Evolutionary conservation across 1,140 invertebrate genomes (phyloP).

Genomic region (Danaus melanippus): DNA sequence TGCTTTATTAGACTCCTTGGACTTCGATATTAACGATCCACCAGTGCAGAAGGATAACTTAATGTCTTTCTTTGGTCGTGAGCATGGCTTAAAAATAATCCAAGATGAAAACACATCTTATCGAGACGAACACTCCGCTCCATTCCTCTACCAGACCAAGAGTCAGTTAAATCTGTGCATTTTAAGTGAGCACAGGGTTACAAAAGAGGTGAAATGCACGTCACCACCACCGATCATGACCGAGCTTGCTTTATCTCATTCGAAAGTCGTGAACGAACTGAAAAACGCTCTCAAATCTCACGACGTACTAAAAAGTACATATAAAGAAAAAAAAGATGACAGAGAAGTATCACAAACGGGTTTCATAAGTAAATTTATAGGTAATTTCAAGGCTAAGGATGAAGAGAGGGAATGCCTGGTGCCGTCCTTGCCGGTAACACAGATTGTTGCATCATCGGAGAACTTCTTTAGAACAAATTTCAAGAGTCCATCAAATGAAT

Average conservation of each 20-base stretch:
- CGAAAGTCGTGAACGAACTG: slow-evolving; percentile 64
- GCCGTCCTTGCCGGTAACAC: slow-evolving; percentile 33
- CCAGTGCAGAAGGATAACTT: slow-evolving; percentile 56
- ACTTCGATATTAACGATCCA: slow-evolving; percentile 58
- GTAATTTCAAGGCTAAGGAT: slow-evolving; percentile 59
- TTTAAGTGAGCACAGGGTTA: slow-evolving; percentile 45
- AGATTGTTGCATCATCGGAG: slow-evolving; percentile 65
- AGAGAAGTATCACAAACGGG: slow-evolving; percentile 46
- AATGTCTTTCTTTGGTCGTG: slow-evolving; percentile 65
- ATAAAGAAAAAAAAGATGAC: slow-evolving; percentile 35
- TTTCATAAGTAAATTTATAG: slow-evolving; percentile 66
- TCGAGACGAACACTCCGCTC: slow-evolving; percentile 83
- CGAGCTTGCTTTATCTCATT: slow-evolving; percentile 61
- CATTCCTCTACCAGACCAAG: slow-evolving; percentile 84
- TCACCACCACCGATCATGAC: slow-evolving; percentile 50
- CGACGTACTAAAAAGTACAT: slow-evolving; percentile 45
- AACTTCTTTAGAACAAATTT: slow-evolving; percentile 68
- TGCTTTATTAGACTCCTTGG: slow-evolving; percentile 65
- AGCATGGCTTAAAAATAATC: slow-evolving; percentile 67
- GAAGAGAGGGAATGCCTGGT: slow-evolving; percentile 63
- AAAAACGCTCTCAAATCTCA: slow-evolving; percentile 67
- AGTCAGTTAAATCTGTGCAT: slow-evolving; percentile 82
- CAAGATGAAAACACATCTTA: slow-evolving; percentile 74
- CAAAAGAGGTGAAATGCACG: slow-evolving; percentile 35
- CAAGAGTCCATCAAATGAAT: slow-evolving; percentile 48